Evolutionary conservation across 2,888 invertebrate species (phyloP).

Genomic region (Steromphala cineraria): DNA sequence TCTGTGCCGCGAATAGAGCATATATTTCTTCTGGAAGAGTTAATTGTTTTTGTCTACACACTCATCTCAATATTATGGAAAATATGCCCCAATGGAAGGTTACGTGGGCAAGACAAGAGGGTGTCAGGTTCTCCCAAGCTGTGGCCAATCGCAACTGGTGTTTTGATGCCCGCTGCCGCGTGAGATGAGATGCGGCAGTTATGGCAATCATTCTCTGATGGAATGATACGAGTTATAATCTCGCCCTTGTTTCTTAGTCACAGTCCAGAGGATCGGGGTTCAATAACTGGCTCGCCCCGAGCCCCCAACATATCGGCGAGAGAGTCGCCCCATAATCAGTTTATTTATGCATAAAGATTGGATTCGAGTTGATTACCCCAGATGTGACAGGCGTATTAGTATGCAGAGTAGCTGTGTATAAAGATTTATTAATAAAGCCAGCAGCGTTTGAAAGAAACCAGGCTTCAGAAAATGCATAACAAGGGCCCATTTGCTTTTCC

Average conservation of each 20-base stretch:
- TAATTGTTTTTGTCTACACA: conserved; percentile 14
- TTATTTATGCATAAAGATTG: conserved; percentile 35
- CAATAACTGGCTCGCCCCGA: not conserved
- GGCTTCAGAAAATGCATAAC: not conserved
- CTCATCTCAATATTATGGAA: not conserved
- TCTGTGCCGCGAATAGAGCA: conserved; percentile 5
- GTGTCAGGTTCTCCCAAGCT: not conserved
- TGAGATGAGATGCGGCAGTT: conserved; percentile 2
- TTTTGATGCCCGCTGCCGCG: not conserved
- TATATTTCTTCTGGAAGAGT: conserved; percentile 4
- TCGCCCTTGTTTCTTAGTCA: conserved; percentile 3
- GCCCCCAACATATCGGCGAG: not conserved
- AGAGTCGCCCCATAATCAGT: conserved; percentile 21
- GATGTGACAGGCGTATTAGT: conserved; percentile 28
- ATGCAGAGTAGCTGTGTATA: conserved; percentile 17
- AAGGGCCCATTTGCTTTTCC: conserved; percentile 9
- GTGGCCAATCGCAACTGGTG: conserved; percentile 13
- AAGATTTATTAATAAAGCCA: conserved; percentile 29
- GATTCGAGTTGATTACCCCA: conserved; percentile 31
- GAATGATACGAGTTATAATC: conserved; percentile 16
- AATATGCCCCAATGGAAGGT: conserved; percentile 12
- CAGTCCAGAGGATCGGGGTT: not conserved
- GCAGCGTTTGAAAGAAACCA: conserved; percentile 21
- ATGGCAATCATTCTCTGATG: conserved; percentile 17
- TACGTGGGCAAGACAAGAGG: not conserved